Evolutionary conservation across 2,888 invertebrate genomes (phyloP).

Genomic region (Rosalia funebris): DNA sequence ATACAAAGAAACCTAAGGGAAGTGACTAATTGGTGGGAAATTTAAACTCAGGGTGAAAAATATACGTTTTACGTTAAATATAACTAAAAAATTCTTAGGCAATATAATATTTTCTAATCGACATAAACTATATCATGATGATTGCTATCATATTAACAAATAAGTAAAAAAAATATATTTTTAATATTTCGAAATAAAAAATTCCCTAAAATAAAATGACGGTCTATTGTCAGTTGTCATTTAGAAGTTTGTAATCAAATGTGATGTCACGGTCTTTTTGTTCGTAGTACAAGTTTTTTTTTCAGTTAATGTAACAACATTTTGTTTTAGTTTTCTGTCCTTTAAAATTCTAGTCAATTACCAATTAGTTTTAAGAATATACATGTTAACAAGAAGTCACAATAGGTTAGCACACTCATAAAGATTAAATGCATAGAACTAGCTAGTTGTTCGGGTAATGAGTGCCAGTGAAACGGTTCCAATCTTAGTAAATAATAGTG

Average conservation of each 20-base stretch:
- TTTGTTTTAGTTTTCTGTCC: conserved; percentile 24
- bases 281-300: conserved; percentile 34
- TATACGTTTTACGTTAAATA: too few species aligned
- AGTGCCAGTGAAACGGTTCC: conserved; percentile 62
- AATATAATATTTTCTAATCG: too few species aligned
- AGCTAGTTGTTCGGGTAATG: conserved; percentile 54
- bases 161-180: too few species aligned
- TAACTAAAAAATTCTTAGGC: too few species aligned
- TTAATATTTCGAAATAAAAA: not conserved
- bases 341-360: conserved; percentile 51
- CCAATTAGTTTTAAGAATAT: conserved; percentile 27
- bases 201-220: conserved; percentile 20
- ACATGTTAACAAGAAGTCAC: conserved; percentile 14
- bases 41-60: too few species aligned
- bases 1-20: too few species aligned
- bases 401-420: conserved; percentile 28
- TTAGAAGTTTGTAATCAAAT: conserved; percentile 38
- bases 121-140: too few species aligned
- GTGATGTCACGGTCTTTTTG: conserved; percentile 41
- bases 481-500: conserved; percentile 60
- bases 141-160: too few species aligned
- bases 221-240: conserved; percentile 22
- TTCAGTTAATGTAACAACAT: conserved; percentile 33
- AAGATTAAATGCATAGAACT: conserved; percentile 34
- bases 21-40: too few species aligned